Evolutionary conservation across 1,140 invertebrate species (phyloP).

Genomic region (Meloidogyne exigua): DNA sequence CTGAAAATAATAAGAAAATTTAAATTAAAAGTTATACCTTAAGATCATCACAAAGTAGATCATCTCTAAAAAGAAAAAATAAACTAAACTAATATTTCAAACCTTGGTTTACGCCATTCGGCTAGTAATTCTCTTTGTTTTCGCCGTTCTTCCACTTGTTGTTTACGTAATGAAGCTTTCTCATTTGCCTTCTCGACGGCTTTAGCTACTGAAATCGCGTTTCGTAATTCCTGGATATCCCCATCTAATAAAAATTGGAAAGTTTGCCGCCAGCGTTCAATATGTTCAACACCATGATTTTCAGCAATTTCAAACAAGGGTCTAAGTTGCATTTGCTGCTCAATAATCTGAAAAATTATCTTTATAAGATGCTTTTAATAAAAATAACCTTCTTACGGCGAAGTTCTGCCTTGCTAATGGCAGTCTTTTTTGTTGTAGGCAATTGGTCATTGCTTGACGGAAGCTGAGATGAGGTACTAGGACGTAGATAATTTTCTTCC

Average conservation of each 20-base stretch:
- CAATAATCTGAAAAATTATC: conserved; percentile 30
- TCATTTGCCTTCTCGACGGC: conserved; percentile 8
- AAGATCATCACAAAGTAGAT: conserved; percentile 40
- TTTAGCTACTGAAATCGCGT: conserved; percentile 23
- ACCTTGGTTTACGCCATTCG: conserved; percentile 24
- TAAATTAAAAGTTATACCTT: conserved; percentile 7
- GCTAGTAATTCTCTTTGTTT: conserved; percentile 26
- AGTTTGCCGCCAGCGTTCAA: conserved; percentile 32
- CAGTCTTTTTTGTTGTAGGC: conserved; percentile 56
- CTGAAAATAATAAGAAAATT: conserved; percentile 8
- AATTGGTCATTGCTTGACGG: no score
- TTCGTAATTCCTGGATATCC: conserved; percentile 23
- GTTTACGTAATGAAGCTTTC: conserved; percentile 22
- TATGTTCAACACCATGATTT: conserved; percentile 26
- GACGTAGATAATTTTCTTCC: no score
- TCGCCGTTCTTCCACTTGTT: conserved; percentile 22
- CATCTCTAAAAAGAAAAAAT: conserved; percentile 16
- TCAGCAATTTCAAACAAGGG: conserved; percentile 34
- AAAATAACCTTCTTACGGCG: neutral
- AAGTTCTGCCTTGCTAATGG: neutral
- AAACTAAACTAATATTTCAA: neutral
- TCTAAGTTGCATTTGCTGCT: conserved; percentile 31
- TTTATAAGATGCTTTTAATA: neutral
- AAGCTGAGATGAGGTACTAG: no score
- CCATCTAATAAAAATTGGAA: conserved; percentile 16